A percentile compares a stretch with the other conserved stretches of the same genome.
phyloP scores from a whole-genome alignment of 2,888 invertebrate species.

The Chrysotoxum bicinctum region DNA sequence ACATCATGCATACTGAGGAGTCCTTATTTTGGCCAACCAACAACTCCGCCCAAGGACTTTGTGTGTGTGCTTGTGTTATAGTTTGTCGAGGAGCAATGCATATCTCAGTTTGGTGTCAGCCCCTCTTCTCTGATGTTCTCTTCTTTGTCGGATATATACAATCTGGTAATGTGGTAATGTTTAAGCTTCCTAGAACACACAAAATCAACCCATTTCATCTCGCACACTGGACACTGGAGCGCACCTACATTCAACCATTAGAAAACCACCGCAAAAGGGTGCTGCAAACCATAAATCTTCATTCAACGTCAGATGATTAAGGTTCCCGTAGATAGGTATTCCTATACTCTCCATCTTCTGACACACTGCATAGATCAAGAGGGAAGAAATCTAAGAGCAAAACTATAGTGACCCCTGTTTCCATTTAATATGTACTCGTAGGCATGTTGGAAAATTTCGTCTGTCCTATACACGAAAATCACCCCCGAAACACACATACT shows the following conservation, averaged over 20 bases:
- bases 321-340: slow-evolving; percentile 35
- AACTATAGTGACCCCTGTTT: slow-evolving; percentile 27
- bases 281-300: slow-evolving; percentile 66
- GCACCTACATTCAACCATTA: slow-evolving; percentile 13
- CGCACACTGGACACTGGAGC: slow-evolving; percentile 10
- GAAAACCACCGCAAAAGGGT: slow-evolving; percentile 35
- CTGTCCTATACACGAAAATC: slow-evolving; percentile 23
- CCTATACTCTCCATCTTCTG: slow-evolving; percentile 27
- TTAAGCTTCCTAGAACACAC: slow-evolving; percentile 40
- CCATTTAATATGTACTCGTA: slow-evolving; percentile 2
- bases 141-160: slow-evolving; percentile 32
- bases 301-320: slow-evolving; percentile 66
- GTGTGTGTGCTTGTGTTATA: background rate
- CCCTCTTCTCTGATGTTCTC: background rate
- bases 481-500: slow-evolving; percentile 34
- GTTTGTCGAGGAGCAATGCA: slow-evolving; percentile 51
- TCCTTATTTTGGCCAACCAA: slow-evolving; percentile 11
- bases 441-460: slow-evolving; percentile 35
- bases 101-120: slow-evolving; percentile 27
- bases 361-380: background rate
- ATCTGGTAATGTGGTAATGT: slow-evolving; percentile 67
- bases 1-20: slow-evolving; percentile 48
- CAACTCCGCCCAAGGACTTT: background rate
- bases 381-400: slow-evolving; percentile 28
- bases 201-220: slow-evolving; percentile 9